Evolutionary conservation across 2,888 invertebrate species (phyloP), one percentile per base, ranked within the genome.

Genomic region (Xylota sylvarum): DNA sequence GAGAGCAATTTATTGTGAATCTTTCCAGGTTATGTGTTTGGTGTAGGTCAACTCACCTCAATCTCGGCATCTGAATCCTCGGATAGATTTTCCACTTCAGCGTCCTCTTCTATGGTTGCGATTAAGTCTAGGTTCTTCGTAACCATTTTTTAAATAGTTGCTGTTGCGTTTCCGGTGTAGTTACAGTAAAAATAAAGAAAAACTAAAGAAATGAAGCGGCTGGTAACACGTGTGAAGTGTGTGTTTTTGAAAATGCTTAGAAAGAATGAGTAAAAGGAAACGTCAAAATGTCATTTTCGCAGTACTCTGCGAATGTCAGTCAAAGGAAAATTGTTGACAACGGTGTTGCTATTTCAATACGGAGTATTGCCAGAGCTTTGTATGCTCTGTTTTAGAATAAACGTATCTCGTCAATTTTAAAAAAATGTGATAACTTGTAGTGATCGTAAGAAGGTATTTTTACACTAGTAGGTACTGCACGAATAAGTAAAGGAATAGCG

Each of bases 71-170:
- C 97, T 0, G 97, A 97, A 91, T 96, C 95, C 90, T 96, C 96
- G 0, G 97, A 97, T 88, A 94, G 95, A 93, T 97, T 94, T 89
- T 96, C 95, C 0, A 98, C 95, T 90, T 96, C 96, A 72, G 96
- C 96, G 88, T 96, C 96, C 84, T 97, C 97, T 46, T 95, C 94
- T 80, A 98, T 98, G 0, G 98, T 98, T 93, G 95, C 95, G 74
- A 98, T 96, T 88, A 97, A 93, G 88, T 96, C 96, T 40, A 90
- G 60, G 64, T 88, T 90, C 48, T 89, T 91, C 7, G 89, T 88
- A 62, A 89, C 89, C 90, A 91, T 90, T 37, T 32, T 70, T 32
- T 9, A 3, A 19, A n/a, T 50, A 50, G 7, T n/a, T 70, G 5
- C 19, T 5, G n/a, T 32, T 74, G 12, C 2, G n/a, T 32, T 12